Conservation (phyloP, 2,113 vertebrate species). For the Caranx melampygus region DNA sequence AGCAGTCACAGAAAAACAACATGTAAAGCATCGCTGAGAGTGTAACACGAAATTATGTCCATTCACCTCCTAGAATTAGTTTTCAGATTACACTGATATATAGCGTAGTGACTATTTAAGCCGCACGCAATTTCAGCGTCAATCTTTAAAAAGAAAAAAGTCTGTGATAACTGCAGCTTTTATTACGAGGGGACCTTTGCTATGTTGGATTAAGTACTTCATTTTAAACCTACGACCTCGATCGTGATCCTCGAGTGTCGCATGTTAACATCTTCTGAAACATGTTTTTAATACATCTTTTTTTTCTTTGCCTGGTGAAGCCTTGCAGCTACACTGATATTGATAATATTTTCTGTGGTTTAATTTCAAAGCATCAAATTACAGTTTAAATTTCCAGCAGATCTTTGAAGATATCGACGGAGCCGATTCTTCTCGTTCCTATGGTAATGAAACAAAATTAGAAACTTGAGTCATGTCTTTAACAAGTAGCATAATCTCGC, state of each 20-base stretch:
- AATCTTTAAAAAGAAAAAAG: too few species aligned
- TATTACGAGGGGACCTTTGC: too few species aligned
- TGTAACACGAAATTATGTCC: too few species aligned
- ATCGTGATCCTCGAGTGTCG: not conserved
- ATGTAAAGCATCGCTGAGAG: too few species aligned
- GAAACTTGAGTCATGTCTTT: conserved; percentile 22
- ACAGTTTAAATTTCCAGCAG: not conserved
- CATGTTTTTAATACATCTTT: not conserved
- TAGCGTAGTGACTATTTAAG: too few species aligned
- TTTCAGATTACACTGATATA: too few species aligned
- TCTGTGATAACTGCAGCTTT: too few species aligned
- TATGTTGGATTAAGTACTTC: not conserved
- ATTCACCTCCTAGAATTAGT: too few species aligned
- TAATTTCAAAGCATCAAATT: not conserved
- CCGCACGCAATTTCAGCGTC: too few species aligned
- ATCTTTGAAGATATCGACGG: not conserved
- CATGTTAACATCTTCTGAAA: not conserved
- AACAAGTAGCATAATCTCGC: conserved; percentile 30
- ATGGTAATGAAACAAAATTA: conserved; percentile 60
- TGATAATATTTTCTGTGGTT: not conserved
- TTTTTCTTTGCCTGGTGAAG: not conserved
- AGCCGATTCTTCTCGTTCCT: conserved; percentile 43
- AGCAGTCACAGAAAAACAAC: too few species aligned
- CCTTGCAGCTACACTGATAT: too few species aligned
- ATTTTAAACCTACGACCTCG: not conserved